Evolutionary conservation across 2,888 invertebrate species (phyloP).

Genomic region (Penaeus monodon): DNA sequence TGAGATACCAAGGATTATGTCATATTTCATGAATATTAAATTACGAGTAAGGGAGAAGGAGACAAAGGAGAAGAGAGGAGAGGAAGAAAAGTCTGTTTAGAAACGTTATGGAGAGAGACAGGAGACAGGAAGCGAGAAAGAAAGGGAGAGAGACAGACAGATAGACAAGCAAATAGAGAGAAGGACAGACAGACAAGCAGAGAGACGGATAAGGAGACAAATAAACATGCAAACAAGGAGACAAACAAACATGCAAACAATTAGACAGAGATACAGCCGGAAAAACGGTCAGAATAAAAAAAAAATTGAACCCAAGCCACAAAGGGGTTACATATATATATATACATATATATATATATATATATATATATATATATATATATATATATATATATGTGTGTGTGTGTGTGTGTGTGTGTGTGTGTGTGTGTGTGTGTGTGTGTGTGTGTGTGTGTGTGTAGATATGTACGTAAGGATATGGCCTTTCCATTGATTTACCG

Average conservation of each 20-base stretch:
- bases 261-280: not conserved
- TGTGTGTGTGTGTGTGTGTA: not conserved
- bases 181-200: not conserved
- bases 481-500: not conserved
- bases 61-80: too few relatives aligned
- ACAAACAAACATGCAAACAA: too few relatives aligned
- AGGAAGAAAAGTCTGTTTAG: too few relatives aligned
- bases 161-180: too few relatives aligned
- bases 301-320: not conserved
- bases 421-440: too few relatives aligned
- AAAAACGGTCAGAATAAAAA: not conserved
- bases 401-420: not conserved
- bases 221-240: too few relatives aligned
- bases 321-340: not conserved
- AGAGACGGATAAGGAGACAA: not conserved
- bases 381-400: slow-evolving; percentile 14
- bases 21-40: too few relatives aligned
- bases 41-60: too few relatives aligned
- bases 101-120: too few relatives aligned
- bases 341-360: not conserved
- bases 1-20: too few relatives aligned
- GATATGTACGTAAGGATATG: not conserved
- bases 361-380: slow-evolving; percentile 19
- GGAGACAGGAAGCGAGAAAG: too few relatives aligned
- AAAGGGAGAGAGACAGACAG: too few relatives aligned